Evolutionary conservation across 2,797 vertebrate species (phyloP).

Genomic region (Lagorchestes hirsutus): DNA sequence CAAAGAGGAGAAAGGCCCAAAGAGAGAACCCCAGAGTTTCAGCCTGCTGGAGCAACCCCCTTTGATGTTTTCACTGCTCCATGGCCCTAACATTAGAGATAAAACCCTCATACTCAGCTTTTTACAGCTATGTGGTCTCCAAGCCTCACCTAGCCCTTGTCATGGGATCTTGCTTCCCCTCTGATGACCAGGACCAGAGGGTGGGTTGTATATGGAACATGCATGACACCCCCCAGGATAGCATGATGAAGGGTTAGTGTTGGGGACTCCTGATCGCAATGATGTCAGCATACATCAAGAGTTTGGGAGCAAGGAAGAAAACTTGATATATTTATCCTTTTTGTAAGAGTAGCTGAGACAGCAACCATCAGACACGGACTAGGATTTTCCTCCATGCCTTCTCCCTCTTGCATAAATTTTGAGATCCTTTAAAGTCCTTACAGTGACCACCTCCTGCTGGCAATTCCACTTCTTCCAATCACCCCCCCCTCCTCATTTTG

Average conservation of each 20-base stretch:
- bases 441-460: background rate
- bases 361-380: background rate
- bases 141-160: background rate
- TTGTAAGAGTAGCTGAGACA: background rate
- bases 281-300: background rate
- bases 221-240: background rate
- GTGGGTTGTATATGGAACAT: background rate
- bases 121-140: background rate
- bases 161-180: background rate
- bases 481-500: background rate
- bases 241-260: background rate
- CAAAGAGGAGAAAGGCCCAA: background rate
- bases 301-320: background rate
- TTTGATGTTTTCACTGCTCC: background rate
- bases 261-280: background rate
- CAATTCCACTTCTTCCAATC: background rate
- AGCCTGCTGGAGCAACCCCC: background rate
- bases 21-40: background rate
- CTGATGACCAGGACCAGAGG: background rate
- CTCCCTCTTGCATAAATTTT: background rate
- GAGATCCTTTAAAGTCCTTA: background rate
- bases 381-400: background rate
- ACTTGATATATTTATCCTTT: background rate
- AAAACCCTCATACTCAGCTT: background rate
- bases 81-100: background rate